These are phyloP conservation scores for Artibeus lituratus DNA, from an alignment of 2,797 vertebrate species.

Conservation along the genomic window DNA sequence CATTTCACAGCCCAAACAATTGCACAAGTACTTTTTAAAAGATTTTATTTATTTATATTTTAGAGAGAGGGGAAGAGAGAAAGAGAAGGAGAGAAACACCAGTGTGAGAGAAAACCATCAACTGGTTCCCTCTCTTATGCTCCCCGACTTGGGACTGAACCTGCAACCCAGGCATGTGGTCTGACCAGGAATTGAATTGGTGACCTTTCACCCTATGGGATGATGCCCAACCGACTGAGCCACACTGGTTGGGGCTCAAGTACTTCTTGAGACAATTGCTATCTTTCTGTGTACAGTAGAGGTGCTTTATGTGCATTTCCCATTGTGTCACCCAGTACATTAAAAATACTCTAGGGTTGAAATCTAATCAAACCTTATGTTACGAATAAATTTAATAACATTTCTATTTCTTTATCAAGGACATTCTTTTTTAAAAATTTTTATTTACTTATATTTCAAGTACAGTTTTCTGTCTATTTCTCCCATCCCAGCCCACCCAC, in stretches of 20 bases:
- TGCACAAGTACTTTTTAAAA: background rate
- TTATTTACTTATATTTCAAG: too few species aligned
- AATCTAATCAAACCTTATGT: background rate
- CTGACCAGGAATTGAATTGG: background rate
- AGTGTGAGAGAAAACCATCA: background rate
- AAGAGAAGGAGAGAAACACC: background rate
- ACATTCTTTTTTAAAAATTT: too few species aligned
- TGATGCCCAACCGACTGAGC: background rate
- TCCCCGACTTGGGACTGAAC: background rate
- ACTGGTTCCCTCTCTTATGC: background rate
- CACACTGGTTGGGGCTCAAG: background rate
- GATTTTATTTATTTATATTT: background rate
- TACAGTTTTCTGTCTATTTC: too few species aligned
- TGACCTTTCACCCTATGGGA: background rate
- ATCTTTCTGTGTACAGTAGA: background rate
- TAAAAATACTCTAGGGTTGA: background rate
- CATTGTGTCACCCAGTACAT: background rate
- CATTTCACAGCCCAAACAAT: constrained; percentile 22
- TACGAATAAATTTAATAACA: background rate
- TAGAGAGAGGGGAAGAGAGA: background rate
- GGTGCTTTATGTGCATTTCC: background rate
- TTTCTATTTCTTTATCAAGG: background rate
- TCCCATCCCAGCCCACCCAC: too few species aligned
- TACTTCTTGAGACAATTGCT: background rate
- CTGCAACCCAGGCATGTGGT: background rate